Evolutionary conservation across 2,797 vertebrate species (phyloP).

Genomic region (Vespertilio murinus): DNA sequence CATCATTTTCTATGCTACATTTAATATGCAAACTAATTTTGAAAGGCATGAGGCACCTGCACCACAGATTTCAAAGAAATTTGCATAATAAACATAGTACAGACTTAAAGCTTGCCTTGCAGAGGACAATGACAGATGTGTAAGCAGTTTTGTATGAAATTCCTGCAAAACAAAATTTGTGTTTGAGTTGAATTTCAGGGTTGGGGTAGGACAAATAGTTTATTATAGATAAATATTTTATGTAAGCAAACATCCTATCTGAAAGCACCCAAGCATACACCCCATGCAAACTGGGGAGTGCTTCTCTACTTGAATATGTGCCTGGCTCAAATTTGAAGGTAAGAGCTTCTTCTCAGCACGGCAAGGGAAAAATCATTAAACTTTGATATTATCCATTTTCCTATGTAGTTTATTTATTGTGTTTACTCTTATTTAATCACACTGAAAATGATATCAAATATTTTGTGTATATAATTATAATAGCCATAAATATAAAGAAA

Average conservation of each 20-base stretch:
- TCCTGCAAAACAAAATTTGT: conserved; percentile 74
- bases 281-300: background rate
- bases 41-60: conserved; percentile 80
- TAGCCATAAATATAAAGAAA: background rate
- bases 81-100: conserved; percentile 81
- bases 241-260: conserved; percentile 42
- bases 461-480: background rate
- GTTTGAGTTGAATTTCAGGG: conserved; percentile 73
- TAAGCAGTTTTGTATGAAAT: conserved; percentile 76
- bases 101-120: conserved; percentile 77
- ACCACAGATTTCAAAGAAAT: conserved; percentile 81
- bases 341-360: background rate
- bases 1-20: conserved; percentile 70
- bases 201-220: conserved; percentile 66
- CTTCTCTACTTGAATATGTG: background rate
- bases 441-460: background rate
- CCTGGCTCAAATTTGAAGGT: background rate
- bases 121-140: conserved; percentile 78
- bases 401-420: background rate
- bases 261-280: background rate
- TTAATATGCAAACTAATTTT: conserved; percentile 81
- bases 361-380: background rate
- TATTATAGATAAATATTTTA: conserved; percentile 59
- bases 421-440: background rate
- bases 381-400: background rate